phyloP scores from a whole-genome alignment of 2,888 invertebrate genomes.

The Yponomeuta plumbellus region DNA sequence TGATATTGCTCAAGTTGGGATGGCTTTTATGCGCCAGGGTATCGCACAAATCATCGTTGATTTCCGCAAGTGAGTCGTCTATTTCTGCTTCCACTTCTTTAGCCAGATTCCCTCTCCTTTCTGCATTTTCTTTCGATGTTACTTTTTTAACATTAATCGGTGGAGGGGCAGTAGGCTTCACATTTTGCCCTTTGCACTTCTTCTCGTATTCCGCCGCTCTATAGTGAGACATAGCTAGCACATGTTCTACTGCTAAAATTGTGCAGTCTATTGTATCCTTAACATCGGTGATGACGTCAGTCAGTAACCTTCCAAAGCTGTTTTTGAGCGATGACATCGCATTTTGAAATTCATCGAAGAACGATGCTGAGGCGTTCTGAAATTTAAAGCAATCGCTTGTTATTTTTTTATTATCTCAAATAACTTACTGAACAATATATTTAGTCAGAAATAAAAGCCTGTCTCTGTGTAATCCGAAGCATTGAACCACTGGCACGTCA shows the following conservation, averaged over 20 bases:
- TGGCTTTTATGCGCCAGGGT: constrained; percentile 30
- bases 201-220: constrained; percentile 21
- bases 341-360: constrained; percentile 43
- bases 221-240: constrained; percentile 33
- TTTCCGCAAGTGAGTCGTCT: constrained; percentile 28
- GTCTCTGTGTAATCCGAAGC: too few relatives aligned
- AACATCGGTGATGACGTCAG: constrained; percentile 53
- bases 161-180: background rate
- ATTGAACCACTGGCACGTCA: too few relatives aligned
- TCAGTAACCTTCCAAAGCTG: constrained; percentile 51
- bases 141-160: background rate
- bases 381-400: constrained; percentile 26
- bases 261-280: constrained; percentile 56
- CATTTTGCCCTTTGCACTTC: constrained; percentile 5
- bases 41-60: constrained; percentile 31
- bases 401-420: background rate
- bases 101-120: constrained; percentile 3
- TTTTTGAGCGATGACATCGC: constrained; percentile 45
- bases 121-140: background rate
- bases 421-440: too few relatives aligned
- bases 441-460: too few relatives aligned
- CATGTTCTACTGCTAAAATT: constrained; percentile 51
- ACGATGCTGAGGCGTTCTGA: constrained; percentile 46
- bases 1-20: constrained; percentile 31
- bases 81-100: constrained; percentile 26